A percentile compares a stretch with the other conserved stretches of the same genome.
Evolutionary conservation across 2,888 invertebrate species (phyloP).

Genomic region (Meganola albula): DNA sequence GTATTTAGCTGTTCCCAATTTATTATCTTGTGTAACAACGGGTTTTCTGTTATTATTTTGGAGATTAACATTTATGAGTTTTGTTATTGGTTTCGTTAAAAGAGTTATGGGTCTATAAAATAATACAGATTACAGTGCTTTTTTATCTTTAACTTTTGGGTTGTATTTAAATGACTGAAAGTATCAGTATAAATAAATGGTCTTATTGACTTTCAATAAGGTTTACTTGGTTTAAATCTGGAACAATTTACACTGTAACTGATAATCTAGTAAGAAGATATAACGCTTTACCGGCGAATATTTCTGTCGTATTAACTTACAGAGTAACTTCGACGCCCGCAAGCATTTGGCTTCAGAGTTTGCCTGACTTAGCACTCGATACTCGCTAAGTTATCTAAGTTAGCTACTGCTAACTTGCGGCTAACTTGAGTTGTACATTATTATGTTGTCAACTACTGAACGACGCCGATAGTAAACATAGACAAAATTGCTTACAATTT

Average conservation of each 20-base stretch:
- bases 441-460: conserved; percentile 48
- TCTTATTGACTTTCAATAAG: no score
- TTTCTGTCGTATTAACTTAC: conserved; percentile 39
- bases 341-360: conserved; percentile 60
- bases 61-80: conserved; percentile 21
- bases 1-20: conserved; percentile 28
- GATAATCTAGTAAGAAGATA: no score
- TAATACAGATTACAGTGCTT: no score
- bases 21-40: conserved; percentile 27
- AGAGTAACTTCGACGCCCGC: conserved; percentile 50
- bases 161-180: no score
- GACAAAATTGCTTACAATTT: neutral
- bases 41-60: conserved; percentile 19
- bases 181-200: no score
- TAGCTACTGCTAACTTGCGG: conserved; percentile 56
- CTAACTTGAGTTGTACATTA: conserved; percentile 61
- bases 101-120: no score
- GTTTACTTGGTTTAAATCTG: no score
- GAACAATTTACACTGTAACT: no score
- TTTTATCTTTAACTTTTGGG: no score
- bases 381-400: conserved; percentile 62
- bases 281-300: no score
- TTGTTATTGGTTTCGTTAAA: conserved; percentile 23
- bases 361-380: conserved; percentile 67
- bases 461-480: conserved; percentile 19